Evolutionary conservation across 2,888 invertebrate species (phyloP), one percentile per base, ranked within the genome.

Genomic region (Zelleria hepariella): DNA sequence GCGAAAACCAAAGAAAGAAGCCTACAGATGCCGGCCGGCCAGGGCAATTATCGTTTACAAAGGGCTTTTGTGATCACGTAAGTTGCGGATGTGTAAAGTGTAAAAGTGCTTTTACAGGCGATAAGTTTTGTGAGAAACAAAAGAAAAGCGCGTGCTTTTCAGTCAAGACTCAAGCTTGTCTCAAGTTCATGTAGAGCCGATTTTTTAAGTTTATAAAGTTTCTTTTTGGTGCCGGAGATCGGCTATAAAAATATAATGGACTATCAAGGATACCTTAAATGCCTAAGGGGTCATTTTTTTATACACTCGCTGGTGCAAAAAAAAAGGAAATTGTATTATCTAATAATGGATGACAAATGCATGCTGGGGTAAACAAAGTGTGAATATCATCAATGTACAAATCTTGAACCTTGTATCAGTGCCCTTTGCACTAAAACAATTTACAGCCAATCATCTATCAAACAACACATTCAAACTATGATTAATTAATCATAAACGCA

Each of bases 31-130:
- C n/a, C n/a, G n/a, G n/a, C n/a, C n/a, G n/a, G n/a, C n/a, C n/a
- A n/a, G n/a, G n/a, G n/a, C n/a, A n/a, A n/a, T n/a, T 42, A 42
- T 2, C 10, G 15, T 2, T 42, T 15, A 42, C 32, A 42, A 42
- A 42, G 15, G 15, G 1, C 32, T 42, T 42, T 42, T 42, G 32
- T 42, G 15, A 42, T 15, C 32, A 81, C 76, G 65, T 72, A 64
- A 75, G 68, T 51, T 8, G 20, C 51, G 51, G 51, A 18, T 51
- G 51, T 51, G 51, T 51, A 2, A 51, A 51, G 51, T 51, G 51
- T 51, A 10, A 51, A 42, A 42, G 15, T 51, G 23, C 20, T 51
- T 51, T 51, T 51, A 8, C 21, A 20, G 0, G 2, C 21, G 51
- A 15, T 42, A 42, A 42, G 15, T 42, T 42, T 1, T 15, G 32